A percentile compares a stretch with the other conserved stretches of the same genome.
Evolutionary conservation across 1,140 invertebrate species (phyloP).

Genomic region (Zaprionus lachaisei): DNA sequence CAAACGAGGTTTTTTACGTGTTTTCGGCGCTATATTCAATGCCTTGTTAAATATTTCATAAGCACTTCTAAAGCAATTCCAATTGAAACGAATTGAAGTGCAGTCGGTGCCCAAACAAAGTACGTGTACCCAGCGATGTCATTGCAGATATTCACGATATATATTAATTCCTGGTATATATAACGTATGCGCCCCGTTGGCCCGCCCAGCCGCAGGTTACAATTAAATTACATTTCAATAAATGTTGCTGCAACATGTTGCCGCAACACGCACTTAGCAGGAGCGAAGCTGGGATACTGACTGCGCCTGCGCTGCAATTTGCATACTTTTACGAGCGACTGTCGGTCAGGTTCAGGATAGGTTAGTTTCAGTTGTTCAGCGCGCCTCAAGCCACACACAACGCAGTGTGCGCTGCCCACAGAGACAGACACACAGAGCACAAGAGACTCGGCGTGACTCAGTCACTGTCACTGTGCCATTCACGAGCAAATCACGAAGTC

Average conservation of each 20-base stretch:
- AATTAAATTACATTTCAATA: constrained; percentile 75
- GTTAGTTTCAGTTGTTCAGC: constrained; percentile 67
- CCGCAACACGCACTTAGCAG: neutral
- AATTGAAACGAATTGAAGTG: constrained; percentile 56
- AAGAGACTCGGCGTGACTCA: constrained; percentile 31
- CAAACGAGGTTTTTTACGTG: constrained; percentile 56
- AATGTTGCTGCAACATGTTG: constrained; percentile 80
- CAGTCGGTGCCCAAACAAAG: neutral
- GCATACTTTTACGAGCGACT: constrained; percentile 45
- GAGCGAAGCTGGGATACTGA: neutral
- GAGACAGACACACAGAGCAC: neutral
- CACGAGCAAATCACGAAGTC: constrained; percentile 24
- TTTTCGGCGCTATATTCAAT: constrained; percentile 34
- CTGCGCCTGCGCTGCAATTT: constrained; percentile 66
- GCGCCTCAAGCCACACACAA: constrained; percentile 74
- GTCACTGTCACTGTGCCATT: constrained; percentile 16
- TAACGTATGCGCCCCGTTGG: neutral
- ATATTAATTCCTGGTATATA: neutral
- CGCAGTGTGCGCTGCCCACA: constrained; percentile 46
- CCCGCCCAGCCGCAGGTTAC: constrained; percentile 9
- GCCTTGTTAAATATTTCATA: constrained; percentile 73
- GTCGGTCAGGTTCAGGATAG: constrained; percentile 19
- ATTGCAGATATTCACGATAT: neutral
- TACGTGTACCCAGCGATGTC: neutral
- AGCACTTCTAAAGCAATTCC: constrained; percentile 51